Percentiles rank a stretch among this genome's conserved stretches.
These are phyloP conservation scores for Melitaea cinxia DNA, from an alignment of 1,140 invertebrate genomes.

Conservation along the genomic window DNA sequence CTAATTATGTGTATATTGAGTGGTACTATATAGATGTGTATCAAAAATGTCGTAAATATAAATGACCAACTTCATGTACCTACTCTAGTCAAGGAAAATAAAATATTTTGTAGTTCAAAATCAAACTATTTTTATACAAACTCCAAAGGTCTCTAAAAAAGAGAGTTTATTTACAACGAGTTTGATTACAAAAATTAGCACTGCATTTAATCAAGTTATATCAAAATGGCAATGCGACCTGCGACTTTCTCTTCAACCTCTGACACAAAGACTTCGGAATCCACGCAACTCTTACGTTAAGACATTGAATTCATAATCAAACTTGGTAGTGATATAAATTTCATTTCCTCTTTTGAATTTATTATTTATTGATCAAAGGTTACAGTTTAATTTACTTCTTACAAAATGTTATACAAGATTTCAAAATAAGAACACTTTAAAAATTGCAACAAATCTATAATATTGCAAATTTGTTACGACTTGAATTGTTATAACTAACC, in stretches of 20 bases:
- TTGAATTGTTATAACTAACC: not conserved
- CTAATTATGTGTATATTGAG: no score
- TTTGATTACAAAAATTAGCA: no score
- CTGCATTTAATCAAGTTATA: not conserved
- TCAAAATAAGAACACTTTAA: not conserved
- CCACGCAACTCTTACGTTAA: slow-evolving; percentile 27
- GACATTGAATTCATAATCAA: slow-evolving; percentile 14
- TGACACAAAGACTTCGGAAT: slow-evolving; percentile 10
- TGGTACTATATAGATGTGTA: no score
- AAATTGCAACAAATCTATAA: not conserved
- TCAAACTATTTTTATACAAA: no score
- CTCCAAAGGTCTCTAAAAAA: no score
- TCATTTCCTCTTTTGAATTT: slow-evolving; percentile 19
- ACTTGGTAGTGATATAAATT: slow-evolving; percentile 21
- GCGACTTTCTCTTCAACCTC: slow-evolving; percentile 31
- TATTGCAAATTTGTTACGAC: not conserved
- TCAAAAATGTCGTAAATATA: no score
- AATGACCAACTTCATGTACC: no score
- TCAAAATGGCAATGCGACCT: not conserved
- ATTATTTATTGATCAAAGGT: slow-evolving; percentile 21
- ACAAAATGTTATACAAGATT: slow-evolving; percentile 3
- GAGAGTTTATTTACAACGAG: no score
- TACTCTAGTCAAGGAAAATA: no score
- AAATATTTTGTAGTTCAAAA: no score
- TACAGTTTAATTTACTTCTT: slow-evolving; percentile 21